phyloP scores from a whole-genome alignment of 2,888 invertebrate species.

The Synergus gifuensis region DNA sequence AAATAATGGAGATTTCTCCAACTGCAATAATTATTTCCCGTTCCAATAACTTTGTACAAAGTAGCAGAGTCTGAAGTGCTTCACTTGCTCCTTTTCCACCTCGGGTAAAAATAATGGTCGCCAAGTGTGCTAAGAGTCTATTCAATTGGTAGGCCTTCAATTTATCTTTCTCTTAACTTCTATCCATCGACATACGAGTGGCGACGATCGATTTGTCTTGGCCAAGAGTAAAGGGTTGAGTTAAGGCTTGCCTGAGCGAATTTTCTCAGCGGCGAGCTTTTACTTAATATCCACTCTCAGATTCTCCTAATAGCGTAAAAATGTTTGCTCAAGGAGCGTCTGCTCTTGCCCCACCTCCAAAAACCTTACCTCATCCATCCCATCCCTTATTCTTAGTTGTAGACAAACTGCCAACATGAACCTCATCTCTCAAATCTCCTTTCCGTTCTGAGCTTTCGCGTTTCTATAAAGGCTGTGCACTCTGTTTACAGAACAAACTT shows the following conservation, averaged over 20 bases:
- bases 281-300: constrained; percentile 71
- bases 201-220: constrained; percentile 56
- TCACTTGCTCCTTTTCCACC: constrained; percentile 41
- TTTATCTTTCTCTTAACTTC: constrained; percentile 58
- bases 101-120: constrained; percentile 50
- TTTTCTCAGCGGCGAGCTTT: constrained; percentile 62
- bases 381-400: constrained; percentile 28
- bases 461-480: constrained; percentile 52
- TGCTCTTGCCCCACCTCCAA: constrained; percentile 46
- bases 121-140: constrained; percentile 44
- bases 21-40: constrained; percentile 40
- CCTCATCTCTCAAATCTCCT: constrained; percentile 39
- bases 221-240: constrained; percentile 52
- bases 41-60: constrained; percentile 39
- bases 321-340: constrained; percentile 71
- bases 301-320: constrained; percentile 73
- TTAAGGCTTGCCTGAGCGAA: constrained; percentile 54
- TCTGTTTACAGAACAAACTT: constrained; percentile 70
- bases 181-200: constrained; percentile 49
- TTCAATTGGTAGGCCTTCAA: constrained; percentile 56
- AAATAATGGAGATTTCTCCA: constrained; percentile 12
- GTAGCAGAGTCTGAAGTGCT: constrained; percentile 43
- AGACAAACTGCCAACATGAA: neutral
- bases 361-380: constrained; percentile 41
- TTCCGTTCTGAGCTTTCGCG: constrained; percentile 45